Evolutionary conservation across 2,113 vertebrate species (phyloP), one percentile per base, ranked within the genome.

Genomic region (Phylloscopus whistleri): DNA sequence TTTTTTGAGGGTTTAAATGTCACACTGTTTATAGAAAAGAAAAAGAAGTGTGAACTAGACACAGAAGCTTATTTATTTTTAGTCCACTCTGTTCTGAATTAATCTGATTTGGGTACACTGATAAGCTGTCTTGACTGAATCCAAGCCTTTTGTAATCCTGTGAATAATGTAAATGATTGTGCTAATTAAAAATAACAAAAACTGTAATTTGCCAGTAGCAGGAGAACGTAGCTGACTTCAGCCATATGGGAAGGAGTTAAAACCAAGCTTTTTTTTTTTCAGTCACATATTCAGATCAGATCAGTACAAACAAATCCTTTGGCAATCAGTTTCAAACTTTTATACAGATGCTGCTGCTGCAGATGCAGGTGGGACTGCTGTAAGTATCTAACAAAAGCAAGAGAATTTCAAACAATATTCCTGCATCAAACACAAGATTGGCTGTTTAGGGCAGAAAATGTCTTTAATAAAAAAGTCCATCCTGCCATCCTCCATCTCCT

Each of bases 1-100:
- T 52, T 92, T 96, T 87, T 33, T 78, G 10, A 93, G 79, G 72
- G 56, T 93, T 94, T 59, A 88, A 94, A 84, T 93, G 59, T 80
- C 93, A 92, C 9, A 37, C 8, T 70, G 55, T 87, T 95, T 93
- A 86, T 48, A 80, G 56, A 73, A 80, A 88, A 91, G 43, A 43
- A 87, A 63, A 80, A 69, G 12, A 48, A 93, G 75, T 1, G 11
- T 83, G 46, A 93, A 91, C 51, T 62, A 77, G 67, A 79, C 53
- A 75, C 15, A 58, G 67, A 87, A 77, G 19, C 8, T 74, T 84
- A 44, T 55, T 44, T 76, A 83, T 63, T 83, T 89, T 62, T 67
- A 88, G 24, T 51, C 14, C 13, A 10, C 14, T 56, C 74, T 52
- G 5, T 52, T 94, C 46, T 55, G 43, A 75, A 67, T 44, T 77